phyloP scores from a whole-genome alignment of 2,113 vertebrate species.

The Calyptomena viridis region DNA sequence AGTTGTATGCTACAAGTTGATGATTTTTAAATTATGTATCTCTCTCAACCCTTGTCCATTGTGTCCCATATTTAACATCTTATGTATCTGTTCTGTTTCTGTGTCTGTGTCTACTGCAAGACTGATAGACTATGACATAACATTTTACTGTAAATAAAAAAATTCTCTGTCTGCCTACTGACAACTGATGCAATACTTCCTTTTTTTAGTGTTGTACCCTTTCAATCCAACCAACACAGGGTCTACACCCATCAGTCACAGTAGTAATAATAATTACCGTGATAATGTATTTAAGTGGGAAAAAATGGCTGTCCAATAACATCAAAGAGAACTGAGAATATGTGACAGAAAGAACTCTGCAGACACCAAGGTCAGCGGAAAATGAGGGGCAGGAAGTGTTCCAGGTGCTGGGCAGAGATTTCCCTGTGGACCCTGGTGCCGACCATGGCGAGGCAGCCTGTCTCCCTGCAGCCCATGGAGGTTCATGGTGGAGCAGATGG shows the following conservation, averaged over 20 bases:
- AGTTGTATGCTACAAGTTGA: not conserved
- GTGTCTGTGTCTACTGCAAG: too few species aligned
- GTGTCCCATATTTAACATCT: not conserved
- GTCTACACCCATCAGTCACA: not conserved
- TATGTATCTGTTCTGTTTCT: not conserved
- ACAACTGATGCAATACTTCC: rapidly evolving
- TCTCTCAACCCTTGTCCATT: not conserved
- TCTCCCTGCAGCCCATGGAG: not conserved
- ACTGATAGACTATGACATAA: not conserved
- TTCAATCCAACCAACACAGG: not conserved
- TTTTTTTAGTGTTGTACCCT: not conserved
- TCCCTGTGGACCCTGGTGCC: not conserved
- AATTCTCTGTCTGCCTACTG: not conserved
- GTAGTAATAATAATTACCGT: not conserved
- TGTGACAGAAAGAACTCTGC: not conserved
- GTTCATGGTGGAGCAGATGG: not conserved
- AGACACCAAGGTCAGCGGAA: not conserved
- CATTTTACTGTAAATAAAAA: not conserved
- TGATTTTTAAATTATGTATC: not conserved
- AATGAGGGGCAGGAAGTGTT: not conserved
- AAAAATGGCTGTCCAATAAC: not conserved
- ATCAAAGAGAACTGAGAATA: not conserved
- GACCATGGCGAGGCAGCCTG: not conserved
- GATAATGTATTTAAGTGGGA: not conserved
- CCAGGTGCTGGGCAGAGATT: not conserved